A percentile compares a stretch with the other conserved stretches of the same genome.
These are phyloP conservation scores for Hesperophylax magnus DNA, from an alignment of 1,140 invertebrate species.

Conservation along the genomic window DNA sequence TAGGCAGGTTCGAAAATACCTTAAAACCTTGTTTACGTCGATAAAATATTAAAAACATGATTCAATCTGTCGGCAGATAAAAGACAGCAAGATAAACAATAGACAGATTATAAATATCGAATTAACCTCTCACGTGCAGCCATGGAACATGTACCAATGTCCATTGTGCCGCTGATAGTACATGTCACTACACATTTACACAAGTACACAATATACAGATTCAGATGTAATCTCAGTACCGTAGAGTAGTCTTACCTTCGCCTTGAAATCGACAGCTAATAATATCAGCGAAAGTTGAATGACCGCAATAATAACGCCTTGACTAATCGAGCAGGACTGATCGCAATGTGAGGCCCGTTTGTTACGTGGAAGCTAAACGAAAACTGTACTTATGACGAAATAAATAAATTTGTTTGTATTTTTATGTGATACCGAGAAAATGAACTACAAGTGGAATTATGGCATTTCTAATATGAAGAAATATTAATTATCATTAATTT, in stretches of 20 bases:
- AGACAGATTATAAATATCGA: neutral
- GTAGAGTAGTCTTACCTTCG: slow-evolving; percentile 5
- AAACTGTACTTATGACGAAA: no score
- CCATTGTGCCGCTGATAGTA: neutral
- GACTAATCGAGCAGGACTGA: neutral
- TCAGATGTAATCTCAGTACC: neutral
- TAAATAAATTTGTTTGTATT: no score
- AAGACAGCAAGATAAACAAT: neutral
- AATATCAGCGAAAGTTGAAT: slow-evolving; percentile 31
- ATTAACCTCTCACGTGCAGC: neutral
- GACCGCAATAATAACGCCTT: slow-evolving; percentile 28
- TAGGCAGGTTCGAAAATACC: no score
- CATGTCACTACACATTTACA: neutral
- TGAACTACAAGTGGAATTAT: no score
- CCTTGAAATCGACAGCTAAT: slow-evolving; percentile 38
- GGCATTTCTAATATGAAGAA: no score
- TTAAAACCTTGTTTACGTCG: no score
- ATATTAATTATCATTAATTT: no score
- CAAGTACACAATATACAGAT: neutral
- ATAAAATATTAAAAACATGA: no score
- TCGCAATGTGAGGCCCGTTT: neutral
- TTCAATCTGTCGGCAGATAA: no score
- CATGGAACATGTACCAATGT: neutral
- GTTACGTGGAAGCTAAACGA: no score
- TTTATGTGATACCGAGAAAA: no score